Evolutionary conservation across 2,113 vertebrate genomes (phyloP), one percentile per base, ranked within the genome.

Genomic region (Channa maculata): DNA sequence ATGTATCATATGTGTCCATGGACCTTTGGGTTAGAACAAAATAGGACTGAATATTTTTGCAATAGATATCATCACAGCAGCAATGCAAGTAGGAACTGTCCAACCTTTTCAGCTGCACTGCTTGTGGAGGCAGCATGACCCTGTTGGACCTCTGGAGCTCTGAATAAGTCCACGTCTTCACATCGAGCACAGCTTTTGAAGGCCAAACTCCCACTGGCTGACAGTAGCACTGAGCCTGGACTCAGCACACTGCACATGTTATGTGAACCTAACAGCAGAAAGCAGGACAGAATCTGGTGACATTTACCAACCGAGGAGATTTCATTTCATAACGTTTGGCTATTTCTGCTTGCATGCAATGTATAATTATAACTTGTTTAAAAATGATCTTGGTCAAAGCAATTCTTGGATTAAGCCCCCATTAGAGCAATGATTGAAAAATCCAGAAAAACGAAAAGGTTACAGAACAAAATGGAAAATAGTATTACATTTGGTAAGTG

Each of bases 151-250:
- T 97, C 96, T 0, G 96, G 96, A 46, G 96, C 94, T 2, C 92
- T 96, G 88, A 96, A 97, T 65, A 95, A 94, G 34, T 80, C 83
- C 71, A 94, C 82, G 34, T 96, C 95, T 14, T 75, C 79, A 44
- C 92, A 89, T 50, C 89, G 90, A 9, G 86, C 49, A 14, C 90
- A 93, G 84, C 89, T 94, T 88, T 95, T 95, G 71, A 97, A 96
- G 81, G 94, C 96, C 69, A 98, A 46, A 77, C 71, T 91, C 80
- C 96, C 96, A 4, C 85, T 89, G 33, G 83, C 81, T 39, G 95
- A 96, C 37, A 98, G 93, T 8, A 97, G 85, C 78, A 94, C 75
- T 11, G 96, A 96, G 88, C 96, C 94, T 0, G 96, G 96, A 68
- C 95, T 97, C 72, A 97, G 89, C 80, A 97, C 84, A 14, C 78